Evolutionary conservation across 2,113 vertebrate species (phyloP), one percentile per base, ranked within the genome.

Genomic region (Ranitomeya imitator): DNA sequence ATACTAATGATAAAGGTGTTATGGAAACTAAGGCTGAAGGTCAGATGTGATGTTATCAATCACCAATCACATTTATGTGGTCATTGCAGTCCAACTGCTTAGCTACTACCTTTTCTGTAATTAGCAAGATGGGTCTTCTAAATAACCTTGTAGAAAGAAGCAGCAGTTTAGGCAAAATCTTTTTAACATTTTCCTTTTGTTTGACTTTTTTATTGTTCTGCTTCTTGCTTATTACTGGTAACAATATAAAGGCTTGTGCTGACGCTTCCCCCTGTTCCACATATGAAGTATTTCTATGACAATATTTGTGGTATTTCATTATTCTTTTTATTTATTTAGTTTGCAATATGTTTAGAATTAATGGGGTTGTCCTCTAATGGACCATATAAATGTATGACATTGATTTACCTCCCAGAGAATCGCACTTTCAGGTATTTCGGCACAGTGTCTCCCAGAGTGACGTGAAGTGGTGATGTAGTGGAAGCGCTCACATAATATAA

Each of bases 181-280:
- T 91, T 92, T 90, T 93, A 93, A 93, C 91, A 91, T 92, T 89
- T 93, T 91, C 92, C 92, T 87, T 81, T 89, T 88, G 89, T 91
- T 92, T 90, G 88, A 69, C 81, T 71, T 54, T 91, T 88, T 89
- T 92, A 1, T 65, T 63, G 3, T 74, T 45, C 55, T 65, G 15
- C 51, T 51, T 52, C 7, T 65, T 86, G 7, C 21, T 65, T 74
- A 82, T 80, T 26, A 12, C 52, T 18, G 23, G 23, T 12, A 37
- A 16, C 15, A 5, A 37, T 14, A 7, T 31, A 37, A 6, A 7
- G 3, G 37, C 73, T 52, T 10, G 73, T 31, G 16, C 6, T 19
- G 45, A 21, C 18, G 52, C 12, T 76, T 52, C 5, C 4, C 14
- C 12, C 23, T 71, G 0, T 19, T 11, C 8, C 7, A 45, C 16